Conservation (phyloP, 2,797 vertebrate genomes). For the Pangasius djambal region DNA sequence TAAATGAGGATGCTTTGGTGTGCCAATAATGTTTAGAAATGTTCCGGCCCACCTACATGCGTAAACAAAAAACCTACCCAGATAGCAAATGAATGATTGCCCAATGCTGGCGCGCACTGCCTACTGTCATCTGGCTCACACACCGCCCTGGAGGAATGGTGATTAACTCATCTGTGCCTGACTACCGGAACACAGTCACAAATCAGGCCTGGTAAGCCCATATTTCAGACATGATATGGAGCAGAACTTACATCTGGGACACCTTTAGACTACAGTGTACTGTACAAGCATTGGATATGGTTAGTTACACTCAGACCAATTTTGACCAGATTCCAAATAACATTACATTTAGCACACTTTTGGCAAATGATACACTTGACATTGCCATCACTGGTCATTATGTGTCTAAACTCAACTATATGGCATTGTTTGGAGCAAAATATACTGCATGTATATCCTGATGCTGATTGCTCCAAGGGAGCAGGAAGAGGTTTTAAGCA, state of each 20-base stretch:
- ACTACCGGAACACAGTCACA: not conserved
- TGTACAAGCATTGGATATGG: not conserved
- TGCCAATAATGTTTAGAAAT: not conserved
- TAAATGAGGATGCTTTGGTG: not conserved
- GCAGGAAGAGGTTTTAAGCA: not conserved
- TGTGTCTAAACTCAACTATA: not conserved
- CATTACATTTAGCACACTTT: not conserved
- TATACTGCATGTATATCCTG: not conserved
- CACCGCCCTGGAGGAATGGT: not conserved
- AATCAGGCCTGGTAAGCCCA: not conserved
- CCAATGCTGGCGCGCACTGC: not conserved
- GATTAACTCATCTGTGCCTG: conserved; percentile 4
- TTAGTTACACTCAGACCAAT: not conserved
- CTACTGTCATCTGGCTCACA: conserved; percentile 17
- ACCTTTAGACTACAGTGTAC: not conserved
- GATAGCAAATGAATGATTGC: conserved; percentile 11
- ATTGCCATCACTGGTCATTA: too few species aligned
- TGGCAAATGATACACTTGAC: not conserved
- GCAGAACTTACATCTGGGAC: not conserved
- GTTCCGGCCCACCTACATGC: not conserved
- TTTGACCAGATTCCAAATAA: not conserved
- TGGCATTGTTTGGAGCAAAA: too few species aligned
- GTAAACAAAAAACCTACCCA: conserved; percentile 1
- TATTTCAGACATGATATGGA: not conserved
- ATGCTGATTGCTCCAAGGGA: not conserved